phyloP scores from a whole-genome alignment of 2,888 invertebrate species.

The Automeris io region DNA sequence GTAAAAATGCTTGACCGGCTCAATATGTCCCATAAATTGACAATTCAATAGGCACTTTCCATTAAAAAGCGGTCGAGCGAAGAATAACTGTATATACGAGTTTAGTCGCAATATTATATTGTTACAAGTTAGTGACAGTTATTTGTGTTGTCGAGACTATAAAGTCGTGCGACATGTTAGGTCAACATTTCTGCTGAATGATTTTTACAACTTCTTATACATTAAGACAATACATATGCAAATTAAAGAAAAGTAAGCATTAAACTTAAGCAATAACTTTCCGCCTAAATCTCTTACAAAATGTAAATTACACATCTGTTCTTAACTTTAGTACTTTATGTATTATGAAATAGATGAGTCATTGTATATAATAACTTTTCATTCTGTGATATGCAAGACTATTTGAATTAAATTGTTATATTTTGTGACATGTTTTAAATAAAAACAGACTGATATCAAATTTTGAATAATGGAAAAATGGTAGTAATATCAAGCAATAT shows the following conservation, averaged over 20 bases:
- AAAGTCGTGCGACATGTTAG: conserved; percentile 17
- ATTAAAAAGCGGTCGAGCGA: conserved; percentile 42
- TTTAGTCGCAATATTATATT: conserved; percentile 43
- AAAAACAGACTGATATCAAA: no score
- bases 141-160: conserved; percentile 20
- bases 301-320: neutral
- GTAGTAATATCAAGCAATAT: no score
- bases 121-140: conserved; percentile 32
- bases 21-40: conserved; percentile 38
- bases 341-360: neutral
- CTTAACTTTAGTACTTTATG: neutral
- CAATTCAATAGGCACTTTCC: conserved; percentile 34
- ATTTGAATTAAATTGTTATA: no score
- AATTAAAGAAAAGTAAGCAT: no score
- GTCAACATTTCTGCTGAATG: conserved; percentile 2
- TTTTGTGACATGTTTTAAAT: no score
- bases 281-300: neutral
- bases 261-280: neutral
- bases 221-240: neutral
- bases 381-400: no score
- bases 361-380: no score
- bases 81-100: conserved; percentile 57
- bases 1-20: conserved; percentile 5
- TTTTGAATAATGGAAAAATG: no score
- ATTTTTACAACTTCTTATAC: neutral